These are phyloP conservation scores for Phrynosoma platyrhinos DNA, from an alignment of 2,113 vertebrate genomes.

Conservation along the genomic window DNA sequence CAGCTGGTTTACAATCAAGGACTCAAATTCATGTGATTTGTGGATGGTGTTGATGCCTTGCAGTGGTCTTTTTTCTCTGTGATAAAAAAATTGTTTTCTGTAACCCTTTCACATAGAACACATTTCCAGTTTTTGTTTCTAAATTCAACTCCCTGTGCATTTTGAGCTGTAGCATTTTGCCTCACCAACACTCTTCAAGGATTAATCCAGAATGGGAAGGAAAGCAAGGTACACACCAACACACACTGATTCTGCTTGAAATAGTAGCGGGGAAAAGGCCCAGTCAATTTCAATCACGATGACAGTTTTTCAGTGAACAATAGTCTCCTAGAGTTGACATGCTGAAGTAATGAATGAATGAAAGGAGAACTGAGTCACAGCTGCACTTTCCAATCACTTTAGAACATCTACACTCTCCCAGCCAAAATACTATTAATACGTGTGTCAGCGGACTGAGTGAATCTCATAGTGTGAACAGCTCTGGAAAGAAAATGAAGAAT, in stretches of 20 bases:
- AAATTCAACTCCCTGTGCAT: conserved; percentile 2
- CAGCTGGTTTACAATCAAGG: background rate
- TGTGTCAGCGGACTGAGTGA: conserved; percentile 91
- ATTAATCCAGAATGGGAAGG: conserved; percentile 37
- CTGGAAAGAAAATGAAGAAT: conserved; percentile 85
- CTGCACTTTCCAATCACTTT: conserved; percentile 88
- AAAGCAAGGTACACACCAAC: conserved; percentile 33
- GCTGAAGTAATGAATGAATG: conserved; percentile 89
- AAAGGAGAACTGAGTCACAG: conserved; percentile 88
- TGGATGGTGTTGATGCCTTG: background rate
- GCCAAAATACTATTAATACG: conserved; percentile 93
- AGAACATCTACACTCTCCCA: conserved; percentile 85
- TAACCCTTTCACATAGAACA: background rate
- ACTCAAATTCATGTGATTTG: background rate
- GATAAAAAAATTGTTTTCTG: conserved; percentile 8
- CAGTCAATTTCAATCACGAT: conserved; percentile 86
- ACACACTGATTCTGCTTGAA: conserved; percentile 38
- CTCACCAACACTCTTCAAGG: conserved; percentile 39
- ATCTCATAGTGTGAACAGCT: conserved; percentile 79
- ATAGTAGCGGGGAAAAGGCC: conserved; percentile 73
- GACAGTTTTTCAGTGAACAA: conserved; percentile 88
- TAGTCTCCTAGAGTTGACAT: conserved; percentile 87
- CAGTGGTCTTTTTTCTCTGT: background rate
- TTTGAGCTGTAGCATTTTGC: conserved; percentile 35
- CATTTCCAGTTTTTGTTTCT: background rate